Evolutionary conservation across 2,888 invertebrate species (phyloP).

Genomic region (Cephus rjabovi): DNA sequence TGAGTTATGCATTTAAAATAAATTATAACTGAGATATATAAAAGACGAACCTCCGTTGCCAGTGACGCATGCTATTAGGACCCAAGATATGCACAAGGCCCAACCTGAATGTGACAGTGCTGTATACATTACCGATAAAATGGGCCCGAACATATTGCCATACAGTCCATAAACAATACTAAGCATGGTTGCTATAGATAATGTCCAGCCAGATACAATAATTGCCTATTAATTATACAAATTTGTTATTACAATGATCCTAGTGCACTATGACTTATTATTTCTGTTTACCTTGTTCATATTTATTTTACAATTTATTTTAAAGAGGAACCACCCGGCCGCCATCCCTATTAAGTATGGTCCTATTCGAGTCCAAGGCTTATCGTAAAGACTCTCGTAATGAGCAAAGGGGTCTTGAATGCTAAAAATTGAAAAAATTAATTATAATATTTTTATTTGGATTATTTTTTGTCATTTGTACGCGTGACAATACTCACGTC

Average conservation of each 20-base stretch:
- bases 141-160: conserved; percentile 47
- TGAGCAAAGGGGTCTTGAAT: conserved; percentile 52
- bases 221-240: conserved; percentile 35
- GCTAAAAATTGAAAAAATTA: conserved; percentile 30
- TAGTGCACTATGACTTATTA: background rate
- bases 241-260: background rate
- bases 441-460: background rate
- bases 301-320: conserved; percentile 47
- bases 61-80: conserved; percentile 65
- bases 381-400: conserved; percentile 56
- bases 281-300: conserved; percentile 40
- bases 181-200: conserved; percentile 48
- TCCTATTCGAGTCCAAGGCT: conserved; percentile 62
- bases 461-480: background rate
- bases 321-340: conserved; percentile 54
- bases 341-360: conserved; percentile 62
- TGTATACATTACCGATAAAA: conserved; percentile 59
- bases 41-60: conserved; percentile 61
- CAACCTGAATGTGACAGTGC: conserved; percentile 67
- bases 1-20: background rate
- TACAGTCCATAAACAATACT: conserved; percentile 61
- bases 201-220: conserved; percentile 48
- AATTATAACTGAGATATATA: background rate
- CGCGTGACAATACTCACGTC: conserved; percentile 43
- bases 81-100: conserved; percentile 66